Evolutionary conservation across 1,140 invertebrate species (phyloP).

Genomic region (Drosophila simulans): DNA sequence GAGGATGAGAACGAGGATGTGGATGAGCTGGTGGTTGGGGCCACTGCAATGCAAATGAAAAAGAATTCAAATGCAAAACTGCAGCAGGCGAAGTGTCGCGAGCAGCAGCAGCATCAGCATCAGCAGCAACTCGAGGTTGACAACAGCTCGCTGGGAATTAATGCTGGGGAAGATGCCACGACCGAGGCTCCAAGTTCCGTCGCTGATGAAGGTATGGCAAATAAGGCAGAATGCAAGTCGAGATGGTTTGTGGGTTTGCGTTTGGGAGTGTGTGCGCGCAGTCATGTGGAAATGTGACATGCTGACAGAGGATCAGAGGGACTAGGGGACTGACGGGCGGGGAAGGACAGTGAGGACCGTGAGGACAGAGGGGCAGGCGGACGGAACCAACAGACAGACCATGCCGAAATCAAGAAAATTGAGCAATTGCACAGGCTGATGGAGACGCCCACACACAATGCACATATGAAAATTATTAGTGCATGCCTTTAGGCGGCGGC

Average conservation of each 20-base stretch:
- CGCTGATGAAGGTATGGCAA: conserved; percentile 82
- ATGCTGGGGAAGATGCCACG: conserved; percentile 67
- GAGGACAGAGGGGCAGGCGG: neutral
- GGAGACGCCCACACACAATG: conserved; percentile 49
- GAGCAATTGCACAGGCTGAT: conserved; percentile 68
- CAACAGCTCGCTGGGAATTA: conserved; percentile 77
- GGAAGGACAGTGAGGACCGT: neutral
- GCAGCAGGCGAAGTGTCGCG: conserved; percentile 65
- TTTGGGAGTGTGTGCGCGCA: conserved; percentile 40
- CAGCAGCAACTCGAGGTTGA: conserved; percentile 49
- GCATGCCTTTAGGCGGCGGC: conserved; percentile 71
- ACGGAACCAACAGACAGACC: conserved; percentile 59
- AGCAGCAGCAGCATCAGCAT: conserved; percentile 38
- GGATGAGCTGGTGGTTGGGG: conserved; percentile 15
- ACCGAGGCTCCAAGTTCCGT: conserved; percentile 61
- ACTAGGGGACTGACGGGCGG: neutral
- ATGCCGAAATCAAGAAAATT: conserved; percentile 76
- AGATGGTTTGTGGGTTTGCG: conserved; percentile 27
- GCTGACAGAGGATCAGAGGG: conserved; percentile 34
- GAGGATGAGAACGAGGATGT: conserved; percentile 15
- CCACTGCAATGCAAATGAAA: conserved; percentile 63
- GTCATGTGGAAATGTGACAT: conserved; percentile 71
- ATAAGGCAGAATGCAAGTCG: conserved; percentile 65
- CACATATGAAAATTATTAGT: conserved; percentile 80
- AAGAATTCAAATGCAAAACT: conserved; percentile 79